Percentiles rank a stretch among this genome's conserved stretches.
Conservation (phyloP, 2,113 vertebrate species). For the Podilymbus podiceps region DNA sequence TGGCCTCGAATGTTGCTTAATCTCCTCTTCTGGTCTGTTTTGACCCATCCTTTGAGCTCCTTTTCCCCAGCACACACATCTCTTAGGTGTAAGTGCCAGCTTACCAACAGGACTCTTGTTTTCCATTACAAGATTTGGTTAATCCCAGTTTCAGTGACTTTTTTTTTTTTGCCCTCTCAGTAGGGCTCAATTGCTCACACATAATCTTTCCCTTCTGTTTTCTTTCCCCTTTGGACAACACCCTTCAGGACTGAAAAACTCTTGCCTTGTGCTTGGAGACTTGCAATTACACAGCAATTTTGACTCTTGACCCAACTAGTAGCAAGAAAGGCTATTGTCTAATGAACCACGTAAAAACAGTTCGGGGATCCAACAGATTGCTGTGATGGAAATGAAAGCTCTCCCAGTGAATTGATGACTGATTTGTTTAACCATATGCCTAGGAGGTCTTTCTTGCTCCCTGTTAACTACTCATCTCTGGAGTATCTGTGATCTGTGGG, state of each 20-base stretch:
- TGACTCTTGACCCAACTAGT: constrained; percentile 35
- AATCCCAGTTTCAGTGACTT: constrained; percentile 43
- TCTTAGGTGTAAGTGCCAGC: background rate
- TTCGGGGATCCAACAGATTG: background rate
- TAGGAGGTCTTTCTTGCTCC: background rate
- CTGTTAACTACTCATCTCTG: background rate
- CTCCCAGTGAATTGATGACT: constrained; percentile 5
- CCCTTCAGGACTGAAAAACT: constrained; percentile 37
- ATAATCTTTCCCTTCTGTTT: constrained; percentile 48
- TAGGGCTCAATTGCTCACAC: constrained; percentile 24
- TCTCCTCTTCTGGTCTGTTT: background rate
- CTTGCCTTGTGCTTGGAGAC: constrained; percentile 19
- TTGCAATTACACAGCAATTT: constrained; percentile 52
- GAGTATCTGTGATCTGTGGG: background rate
- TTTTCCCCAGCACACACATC: background rate
- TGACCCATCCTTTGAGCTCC: background rate
- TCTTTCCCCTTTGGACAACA: constrained; percentile 2
- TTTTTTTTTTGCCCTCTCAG: background rate
- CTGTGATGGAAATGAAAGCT: constrained; percentile 9
- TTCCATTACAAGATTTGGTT: constrained; percentile 47
- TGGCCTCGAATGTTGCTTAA: background rate
- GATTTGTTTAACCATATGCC: constrained; percentile 1
- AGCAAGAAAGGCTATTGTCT: constrained; percentile 37
- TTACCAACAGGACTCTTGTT: constrained; percentile 33
- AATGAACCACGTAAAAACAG: constrained; percentile 27